A percentile compares a stretch with the other conserved stretches of the same genome.
Evolutionary conservation across 2,113 vertebrate genomes (phyloP).

Genomic region (Hemiprocne comata): DNA sequence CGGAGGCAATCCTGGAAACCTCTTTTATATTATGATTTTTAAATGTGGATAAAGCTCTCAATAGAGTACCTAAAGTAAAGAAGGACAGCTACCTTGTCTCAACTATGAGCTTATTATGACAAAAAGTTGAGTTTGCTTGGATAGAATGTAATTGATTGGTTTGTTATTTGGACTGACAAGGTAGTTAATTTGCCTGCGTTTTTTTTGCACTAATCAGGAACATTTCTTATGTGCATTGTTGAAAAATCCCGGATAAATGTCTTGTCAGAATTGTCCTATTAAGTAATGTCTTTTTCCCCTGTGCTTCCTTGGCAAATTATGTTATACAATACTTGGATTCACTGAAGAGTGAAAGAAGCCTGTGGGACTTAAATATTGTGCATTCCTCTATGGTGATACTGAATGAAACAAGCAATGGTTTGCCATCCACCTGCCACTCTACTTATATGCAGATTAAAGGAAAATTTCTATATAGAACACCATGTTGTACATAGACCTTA

Average conservation of each 20-base stretch:
- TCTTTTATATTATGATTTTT: slow-evolving; percentile 81
- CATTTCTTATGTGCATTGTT: slow-evolving; percentile 73
- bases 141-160: slow-evolving; percentile 79
- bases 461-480: slow-evolving; percentile 56
- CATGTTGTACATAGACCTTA: slow-evolving; percentile 44
- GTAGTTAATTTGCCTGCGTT: slow-evolving; percentile 75
- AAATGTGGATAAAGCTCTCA: slow-evolving; percentile 80
- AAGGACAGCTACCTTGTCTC: slow-evolving; percentile 79
- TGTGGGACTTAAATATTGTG: slow-evolving; percentile 70
- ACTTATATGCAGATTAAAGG: slow-evolving; percentile 33
- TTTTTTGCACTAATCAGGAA: slow-evolving; percentile 74
- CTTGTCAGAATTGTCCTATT: slow-evolving; percentile 79
- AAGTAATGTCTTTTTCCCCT: slow-evolving; percentile 77
- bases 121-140: slow-evolving; percentile 74
- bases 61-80: slow-evolving; percentile 80
- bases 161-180: slow-evolving; percentile 80
- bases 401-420: slow-evolving; percentile 61
- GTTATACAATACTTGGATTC: slow-evolving; percentile 75
- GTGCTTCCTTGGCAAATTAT: slow-evolving; percentile 76
- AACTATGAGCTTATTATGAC: slow-evolving; percentile 73
- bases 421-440: slow-evolving; percentile 41
- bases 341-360: slow-evolving; percentile 76
- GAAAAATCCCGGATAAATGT: slow-evolving; percentile 76
- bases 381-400: slow-evolving; percentile 42
- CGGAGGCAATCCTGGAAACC: slow-evolving; percentile 83